Evolutionary conservation across 2,113 vertebrate genomes (phyloP).

Genomic region (Tetrao urogallus): DNA sequence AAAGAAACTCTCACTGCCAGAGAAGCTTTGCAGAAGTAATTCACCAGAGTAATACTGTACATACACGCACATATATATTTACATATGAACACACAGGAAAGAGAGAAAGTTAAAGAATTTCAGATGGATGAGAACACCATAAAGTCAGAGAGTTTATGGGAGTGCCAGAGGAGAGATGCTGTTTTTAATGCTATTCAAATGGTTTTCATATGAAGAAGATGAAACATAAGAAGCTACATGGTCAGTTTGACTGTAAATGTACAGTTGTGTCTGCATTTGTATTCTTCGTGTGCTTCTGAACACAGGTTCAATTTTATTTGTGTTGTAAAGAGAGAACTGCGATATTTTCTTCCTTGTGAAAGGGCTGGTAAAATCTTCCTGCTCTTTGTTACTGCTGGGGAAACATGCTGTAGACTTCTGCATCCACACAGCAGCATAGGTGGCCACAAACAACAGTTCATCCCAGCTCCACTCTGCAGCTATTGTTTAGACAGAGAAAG

Average conservation of each 20-base stretch:
- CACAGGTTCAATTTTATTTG: not conserved
- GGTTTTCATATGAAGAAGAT: not conserved
- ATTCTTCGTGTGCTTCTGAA: not conserved
- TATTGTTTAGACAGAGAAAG: constrained; percentile 11
- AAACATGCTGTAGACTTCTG: not conserved
- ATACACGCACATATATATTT: not conserved
- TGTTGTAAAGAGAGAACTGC: not conserved
- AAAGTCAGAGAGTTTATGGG: not conserved
- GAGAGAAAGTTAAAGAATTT: not conserved
- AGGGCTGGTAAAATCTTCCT: not conserved
- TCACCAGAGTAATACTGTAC: not conserved
- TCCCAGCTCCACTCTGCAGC: not conserved
- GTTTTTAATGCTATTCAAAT: not conserved
- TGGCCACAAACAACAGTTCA: not conserved
- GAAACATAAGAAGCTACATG: not conserved
- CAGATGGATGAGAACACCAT: not conserved
- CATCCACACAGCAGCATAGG: not conserved
- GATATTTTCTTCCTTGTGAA: not conserved
- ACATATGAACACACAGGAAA: not conserved
- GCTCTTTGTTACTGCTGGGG: not conserved
- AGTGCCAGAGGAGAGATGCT: not conserved
- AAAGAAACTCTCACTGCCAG: not conserved
- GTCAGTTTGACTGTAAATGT: not conserved
- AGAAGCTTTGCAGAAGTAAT: not conserved
- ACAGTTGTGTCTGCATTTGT: not conserved